Conservation (phyloP, 2,797 vertebrate genomes). For the Darevskia nairensis region DNA sequence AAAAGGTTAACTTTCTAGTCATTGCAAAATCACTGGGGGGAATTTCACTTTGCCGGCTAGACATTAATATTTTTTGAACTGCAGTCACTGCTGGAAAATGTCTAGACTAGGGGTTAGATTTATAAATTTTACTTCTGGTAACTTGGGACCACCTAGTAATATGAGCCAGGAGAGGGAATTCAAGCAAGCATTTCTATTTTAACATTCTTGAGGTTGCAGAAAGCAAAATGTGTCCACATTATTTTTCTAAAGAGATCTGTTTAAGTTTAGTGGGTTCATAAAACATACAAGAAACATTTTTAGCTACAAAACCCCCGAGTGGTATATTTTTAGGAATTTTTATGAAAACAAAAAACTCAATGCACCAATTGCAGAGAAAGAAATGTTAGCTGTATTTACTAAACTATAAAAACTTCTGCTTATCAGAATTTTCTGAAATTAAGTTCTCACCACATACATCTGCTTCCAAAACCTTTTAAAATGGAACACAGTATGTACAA, state of each 20-base stretch:
- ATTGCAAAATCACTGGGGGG: conserved; percentile 85
- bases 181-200: conserved; percentile 88
- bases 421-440: conserved; percentile 63
- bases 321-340: conserved; percentile 61
- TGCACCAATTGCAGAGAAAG: conserved; percentile 69
- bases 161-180: conserved; percentile 89
- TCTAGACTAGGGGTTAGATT: conserved; percentile 93
- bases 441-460: conserved; percentile 54
- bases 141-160: conserved; percentile 91
- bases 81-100: conserved; percentile 89
- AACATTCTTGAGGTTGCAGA: conserved; percentile 83
- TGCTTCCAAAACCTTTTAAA: conserved; percentile 44
- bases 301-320: conserved; percentile 71
- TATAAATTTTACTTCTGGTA: conserved; percentile 94
- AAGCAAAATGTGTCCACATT: conserved; percentile 83
- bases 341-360: conserved; percentile 66
- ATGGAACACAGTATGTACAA: conserved; percentile 42
- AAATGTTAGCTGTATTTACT: conserved; percentile 61
- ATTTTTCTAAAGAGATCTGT: conserved; percentile 85
- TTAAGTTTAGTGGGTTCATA: conserved; percentile 84
- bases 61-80: conserved; percentile 90
- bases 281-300: conserved; percentile 82
- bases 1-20: conserved; percentile 87
- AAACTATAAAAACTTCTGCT: conserved; percentile 50
- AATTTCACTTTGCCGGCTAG: conserved; percentile 87